Conservation (phyloP, 2,888 invertebrate genomes). For the Drosophila antonietae region DNA sequence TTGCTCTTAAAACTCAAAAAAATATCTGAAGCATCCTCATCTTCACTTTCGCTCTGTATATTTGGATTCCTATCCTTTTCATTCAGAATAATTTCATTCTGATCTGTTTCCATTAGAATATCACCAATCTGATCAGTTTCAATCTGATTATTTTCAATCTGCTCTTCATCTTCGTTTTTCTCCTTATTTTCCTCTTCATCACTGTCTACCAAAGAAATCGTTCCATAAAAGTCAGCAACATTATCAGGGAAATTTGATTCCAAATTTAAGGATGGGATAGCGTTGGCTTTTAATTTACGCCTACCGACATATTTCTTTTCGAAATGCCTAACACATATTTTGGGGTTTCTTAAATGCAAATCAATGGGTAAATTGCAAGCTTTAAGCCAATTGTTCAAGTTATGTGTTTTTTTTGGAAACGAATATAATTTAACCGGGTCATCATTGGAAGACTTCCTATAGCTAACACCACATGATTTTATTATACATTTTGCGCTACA, state of each 20-base stretch:
- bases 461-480: background rate
- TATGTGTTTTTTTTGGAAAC: background rate
- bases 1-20: background rate
- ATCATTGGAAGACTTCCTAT: background rate
- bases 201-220: background rate
- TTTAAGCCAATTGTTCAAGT: background rate
- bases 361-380: background rate
- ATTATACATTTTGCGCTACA: background rate
- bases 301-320: background rate
- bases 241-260: background rate
- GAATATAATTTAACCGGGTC: background rate
- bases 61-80: background rate
- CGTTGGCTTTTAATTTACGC: background rate
- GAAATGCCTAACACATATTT: background rate
- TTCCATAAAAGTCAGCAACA: background rate
- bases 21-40: background rate
- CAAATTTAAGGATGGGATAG: background rate
- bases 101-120: too few relatives aligned
- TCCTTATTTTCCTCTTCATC: too few relatives aligned
- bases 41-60: background rate
- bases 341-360: background rate
- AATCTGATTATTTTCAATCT: background rate
- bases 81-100: background rate
- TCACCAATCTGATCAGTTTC: background rate
- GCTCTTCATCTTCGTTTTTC: background rate